Conservation (phyloP, 2,888 invertebrate species). For the Brachypalpus laphriformis region DNA sequence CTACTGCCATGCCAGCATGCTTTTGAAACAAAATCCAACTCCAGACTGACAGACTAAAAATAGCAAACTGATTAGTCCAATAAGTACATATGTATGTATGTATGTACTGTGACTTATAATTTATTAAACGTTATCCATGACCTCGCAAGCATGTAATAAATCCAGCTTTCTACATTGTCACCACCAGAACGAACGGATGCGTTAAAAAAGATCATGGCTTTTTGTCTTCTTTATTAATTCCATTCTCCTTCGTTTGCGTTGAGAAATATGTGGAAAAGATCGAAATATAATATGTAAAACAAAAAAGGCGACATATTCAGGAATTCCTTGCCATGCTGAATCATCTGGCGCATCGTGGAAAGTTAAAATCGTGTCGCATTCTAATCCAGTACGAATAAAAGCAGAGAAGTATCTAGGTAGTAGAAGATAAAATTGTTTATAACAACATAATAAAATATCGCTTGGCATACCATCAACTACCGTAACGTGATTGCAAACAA, state of each 20-base stretch:
- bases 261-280: background rate
- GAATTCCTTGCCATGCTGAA: constrained; percentile 24
- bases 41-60: no score
- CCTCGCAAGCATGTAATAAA: constrained; percentile 32
- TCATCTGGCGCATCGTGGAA: constrained; percentile 16
- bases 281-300: constrained; percentile 23
- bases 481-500: background rate
- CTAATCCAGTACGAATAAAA: constrained; percentile 1
- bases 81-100: background rate
- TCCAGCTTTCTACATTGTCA: constrained; percentile 15
- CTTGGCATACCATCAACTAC: background rate
- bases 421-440: constrained; percentile 6
- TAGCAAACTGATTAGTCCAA: background rate
- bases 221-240: constrained; percentile 17
- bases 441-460: constrained; percentile 4
- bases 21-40: no score
- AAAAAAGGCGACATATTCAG: constrained; percentile 8
- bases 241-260: constrained; percentile 9
- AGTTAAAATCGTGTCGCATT: constrained; percentile 20
- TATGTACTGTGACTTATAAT: constrained; percentile 3
- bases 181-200: constrained; percentile 26
- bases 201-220: constrained; percentile 7
- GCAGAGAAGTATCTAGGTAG: background rate
- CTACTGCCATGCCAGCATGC: no score
- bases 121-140: constrained; percentile 26